Base-by-base conservation (phyloP, 2,888 invertebrate species). In the Lacanobia oleracea region DNA sequence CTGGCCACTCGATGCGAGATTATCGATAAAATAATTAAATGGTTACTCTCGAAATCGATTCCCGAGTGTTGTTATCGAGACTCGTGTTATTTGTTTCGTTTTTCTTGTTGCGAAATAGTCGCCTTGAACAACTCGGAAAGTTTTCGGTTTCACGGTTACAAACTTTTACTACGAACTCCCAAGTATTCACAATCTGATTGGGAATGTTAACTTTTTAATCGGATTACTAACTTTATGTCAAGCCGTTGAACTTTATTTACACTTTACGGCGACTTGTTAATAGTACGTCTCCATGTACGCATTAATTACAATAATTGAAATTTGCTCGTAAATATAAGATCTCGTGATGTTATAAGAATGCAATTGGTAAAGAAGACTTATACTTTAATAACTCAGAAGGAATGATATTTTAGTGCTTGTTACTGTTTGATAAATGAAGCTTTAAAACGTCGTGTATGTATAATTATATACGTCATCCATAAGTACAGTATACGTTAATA, bases 1-100 rank as follows among this genome's bases (percentile, higher is more conserved):
- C 91, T 90, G 91, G 91, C 91, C 90, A 87, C 90, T 89, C 92
- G 93, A 94, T 93, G 94, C 94, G 89, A 96, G 95, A 96, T 96
- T 95, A 96, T 95, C 96, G 96, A 96, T 96, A 94, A 95, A 95
- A 96, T 96, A 96, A 96, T 96, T 96, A 96, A 96, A 96, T 95
- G 96, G 95, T 96, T 95, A 95, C 95, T 95, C 95, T 94, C 94
- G 90, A 95, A 96, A 96, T 95, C 96, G 96, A 95, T 95, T 95
- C 95, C 89, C 92, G 94, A 94, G 95, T 95, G 95, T 95, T 95
- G 95, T 95, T 96, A 95, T 96, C 95, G 93, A 92, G 90, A 89
- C 85, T 83, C 83, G 85, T 89, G 91, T 93, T 94, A 91, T 95
- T 94, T 94, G 94, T 93, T 93, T 92, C 91, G 88, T 94, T 95